These are phyloP conservation scores for Tetranychus piercei DNA, from an alignment of 2,888 invertebrate species.

Conservation along the genomic window DNA sequence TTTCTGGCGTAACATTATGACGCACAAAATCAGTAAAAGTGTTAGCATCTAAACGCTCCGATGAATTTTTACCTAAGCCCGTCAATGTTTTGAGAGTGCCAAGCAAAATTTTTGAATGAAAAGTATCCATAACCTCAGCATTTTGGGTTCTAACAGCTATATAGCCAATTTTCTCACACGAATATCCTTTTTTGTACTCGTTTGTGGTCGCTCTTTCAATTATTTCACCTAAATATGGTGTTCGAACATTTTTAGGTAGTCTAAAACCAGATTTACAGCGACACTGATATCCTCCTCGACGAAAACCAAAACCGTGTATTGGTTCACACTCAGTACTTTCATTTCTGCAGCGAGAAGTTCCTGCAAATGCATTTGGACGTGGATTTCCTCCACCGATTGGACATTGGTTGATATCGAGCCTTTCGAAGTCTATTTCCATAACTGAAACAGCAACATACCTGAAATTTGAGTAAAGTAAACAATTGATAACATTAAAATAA, in stretches of 20 bases:
- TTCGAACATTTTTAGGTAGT: slow-evolving; percentile 62
- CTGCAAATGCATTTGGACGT: slow-evolving; percentile 66
- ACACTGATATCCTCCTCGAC: slow-evolving; percentile 85
- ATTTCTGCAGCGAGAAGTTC: slow-evolving; percentile 73
- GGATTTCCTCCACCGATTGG: slow-evolving; percentile 69
- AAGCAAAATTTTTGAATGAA: slow-evolving; percentile 21
- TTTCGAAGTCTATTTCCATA: slow-evolving; percentile 84
- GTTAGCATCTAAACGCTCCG: slow-evolving; percentile 23
- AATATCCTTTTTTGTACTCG: slow-evolving; percentile 68
- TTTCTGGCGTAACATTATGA: slow-evolving; percentile 11
- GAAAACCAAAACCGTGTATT: slow-evolving; percentile 81
- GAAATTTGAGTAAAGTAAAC: slow-evolving; percentile 27
- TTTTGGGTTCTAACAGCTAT: slow-evolving; percentile 31
- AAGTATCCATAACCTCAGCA: slow-evolving; percentile 23
- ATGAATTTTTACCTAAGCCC: slow-evolving; percentile 22
- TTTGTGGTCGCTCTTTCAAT: slow-evolving; percentile 77
- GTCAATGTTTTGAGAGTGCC: slow-evolving; percentile 20
- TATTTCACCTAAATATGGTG: slow-evolving; percentile 81
- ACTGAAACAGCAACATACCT: slow-evolving; percentile 80
- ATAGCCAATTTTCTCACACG: slow-evolving; percentile 81
- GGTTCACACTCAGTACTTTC: slow-evolving; percentile 92
- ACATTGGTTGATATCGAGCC: slow-evolving; percentile 94
- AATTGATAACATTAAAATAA: background rate
- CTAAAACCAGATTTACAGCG: slow-evolving; percentile 73
- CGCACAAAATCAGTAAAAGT: slow-evolving; percentile 24